A percentile compares a stretch with the other conserved stretches of the same genome.
phyloP scores from a whole-genome alignment of 2,888 invertebrate genomes.

The Eristalis pertinax region DNA sequence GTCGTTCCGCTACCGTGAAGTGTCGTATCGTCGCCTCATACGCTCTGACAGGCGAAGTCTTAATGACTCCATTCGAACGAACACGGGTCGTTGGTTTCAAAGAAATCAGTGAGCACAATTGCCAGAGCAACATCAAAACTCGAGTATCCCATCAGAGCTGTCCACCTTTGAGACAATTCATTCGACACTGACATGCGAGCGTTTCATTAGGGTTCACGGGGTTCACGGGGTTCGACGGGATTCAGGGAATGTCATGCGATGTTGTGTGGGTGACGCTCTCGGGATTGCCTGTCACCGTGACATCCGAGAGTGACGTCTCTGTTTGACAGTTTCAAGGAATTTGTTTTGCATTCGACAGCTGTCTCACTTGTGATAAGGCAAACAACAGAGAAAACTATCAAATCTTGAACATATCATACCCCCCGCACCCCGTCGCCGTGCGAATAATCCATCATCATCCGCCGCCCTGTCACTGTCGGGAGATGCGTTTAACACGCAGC shows the following conservation, averaged over 20 bases:
- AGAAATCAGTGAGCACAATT: background rate
- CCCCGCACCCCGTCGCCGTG: background rate
- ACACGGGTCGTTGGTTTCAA: background rate
- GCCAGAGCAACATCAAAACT: slow-evolving; percentile 14
- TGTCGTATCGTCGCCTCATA: background rate
- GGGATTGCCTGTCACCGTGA: background rate
- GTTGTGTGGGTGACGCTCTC: background rate
- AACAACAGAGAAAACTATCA: too few relatives aligned
- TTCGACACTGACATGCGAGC: slow-evolving; percentile 48
- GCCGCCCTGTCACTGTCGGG: background rate
- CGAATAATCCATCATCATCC: background rate
- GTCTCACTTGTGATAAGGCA: too few relatives aligned
- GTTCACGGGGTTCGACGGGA: background rate
- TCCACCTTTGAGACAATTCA: slow-evolving; percentile 31
- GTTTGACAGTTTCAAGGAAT: too few relatives aligned
- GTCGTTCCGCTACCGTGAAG: background rate
- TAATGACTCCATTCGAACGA: background rate
- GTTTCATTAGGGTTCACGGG: slow-evolving; percentile 48
- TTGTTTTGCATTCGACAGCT: too few relatives aligned
- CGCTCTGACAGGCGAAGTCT: background rate
- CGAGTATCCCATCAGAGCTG: slow-evolving; percentile 1
- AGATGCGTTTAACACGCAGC: background rate
- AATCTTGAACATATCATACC: background rate
- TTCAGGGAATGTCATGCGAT: background rate
- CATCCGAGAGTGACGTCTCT: too few relatives aligned